Evolutionary conservation across 1,140 invertebrate genomes (phyloP), one percentile per base, ranked within the genome.

Genomic region (Zaprionus tsacasi): DNA sequence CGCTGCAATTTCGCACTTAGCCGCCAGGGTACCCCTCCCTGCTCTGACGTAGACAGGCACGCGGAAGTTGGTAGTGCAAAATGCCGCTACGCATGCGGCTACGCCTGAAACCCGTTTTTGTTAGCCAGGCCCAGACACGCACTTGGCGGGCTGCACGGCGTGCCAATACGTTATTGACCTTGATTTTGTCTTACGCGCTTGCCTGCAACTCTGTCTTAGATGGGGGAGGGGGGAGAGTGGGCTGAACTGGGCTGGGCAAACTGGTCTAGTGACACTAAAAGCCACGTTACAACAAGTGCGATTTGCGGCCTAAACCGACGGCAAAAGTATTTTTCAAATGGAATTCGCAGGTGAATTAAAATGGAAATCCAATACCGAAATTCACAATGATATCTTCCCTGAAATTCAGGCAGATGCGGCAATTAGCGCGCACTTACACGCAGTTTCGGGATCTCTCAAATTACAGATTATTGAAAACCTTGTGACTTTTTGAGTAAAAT

Each of bases 261-360:
- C 85, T 88, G 85, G 85, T 88, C 81, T 75, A 85, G 85, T 81
- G 85, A 70, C 80, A 82, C 73, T 70, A 60, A 81, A 88, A 82
- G 64, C 81, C 81, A 69, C 70, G 71, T 58, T 61, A 33, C 36
- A 60, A 52, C 75, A 81, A 67, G 68, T 69, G 60, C 38, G 59
- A 59, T 67, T 67, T 59, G 27, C 27, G 66, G 50, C 57, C 56
- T 30, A 30, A 36, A 69, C 75, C 71, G 58, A 40, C 27, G 27
- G 27, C 27, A 30, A 73, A 81, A 58, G 68, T 45, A 72, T 21
- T 21, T 21, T 21, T 12, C 36, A 33, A 74, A 69, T 69, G 58
- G 40, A 36, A 69, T 56, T 45, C 45, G 27, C 45, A 52, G 27
- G 64, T 55, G 66, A 69, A 25, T 59, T 21, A 71, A 65, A 79